phyloP scores from a whole-genome alignment of 2,797 vertebrate species.

The Micromesistius poutassou region DNA sequence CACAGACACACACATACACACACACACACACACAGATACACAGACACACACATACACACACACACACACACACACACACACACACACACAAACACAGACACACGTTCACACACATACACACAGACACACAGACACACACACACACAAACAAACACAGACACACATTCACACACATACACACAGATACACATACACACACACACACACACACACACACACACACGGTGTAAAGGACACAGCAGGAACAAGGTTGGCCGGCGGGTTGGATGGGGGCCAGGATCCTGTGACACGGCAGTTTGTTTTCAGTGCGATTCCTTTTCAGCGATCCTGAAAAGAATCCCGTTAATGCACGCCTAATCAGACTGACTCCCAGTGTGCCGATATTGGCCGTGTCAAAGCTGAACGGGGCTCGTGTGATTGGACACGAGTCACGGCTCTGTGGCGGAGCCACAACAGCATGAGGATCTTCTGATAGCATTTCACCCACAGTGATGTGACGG shows the following conservation, averaged over 20 bases:
- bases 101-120: neutral
- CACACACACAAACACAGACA: too few relatives aligned
- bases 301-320: slow-evolving; percentile 10
- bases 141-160: neutral
- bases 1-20: too few relatives aligned
- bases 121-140: slow-evolving; percentile 12
- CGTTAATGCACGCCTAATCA: slow-evolving; percentile 31
- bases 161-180: slow-evolving; percentile 23
- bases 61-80: slow-evolving; percentile 8
- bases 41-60: neutral
- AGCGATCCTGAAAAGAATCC: neutral
- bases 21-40: neutral
- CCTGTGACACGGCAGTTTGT: slow-evolving; percentile 29
- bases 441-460: slow-evolving; percentile 32
- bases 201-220: slow-evolving; percentile 9
- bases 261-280: slow-evolving; percentile 7
- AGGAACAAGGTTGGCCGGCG: slow-evolving; percentile 49
- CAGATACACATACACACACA: slow-evolving; percentile 8
- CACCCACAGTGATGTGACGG: neutral
- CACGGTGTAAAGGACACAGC: slow-evolving; percentile 29
- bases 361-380: neutral
- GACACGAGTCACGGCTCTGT: slow-evolving; percentile 5
- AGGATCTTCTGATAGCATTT: slow-evolving; percentile 12
- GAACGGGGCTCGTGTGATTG: slow-evolving; percentile 38
- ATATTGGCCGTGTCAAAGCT: neutral